Evolutionary conservation across 2,888 invertebrate genomes (phyloP).

Genomic region (Ferrisia virgata): DNA sequence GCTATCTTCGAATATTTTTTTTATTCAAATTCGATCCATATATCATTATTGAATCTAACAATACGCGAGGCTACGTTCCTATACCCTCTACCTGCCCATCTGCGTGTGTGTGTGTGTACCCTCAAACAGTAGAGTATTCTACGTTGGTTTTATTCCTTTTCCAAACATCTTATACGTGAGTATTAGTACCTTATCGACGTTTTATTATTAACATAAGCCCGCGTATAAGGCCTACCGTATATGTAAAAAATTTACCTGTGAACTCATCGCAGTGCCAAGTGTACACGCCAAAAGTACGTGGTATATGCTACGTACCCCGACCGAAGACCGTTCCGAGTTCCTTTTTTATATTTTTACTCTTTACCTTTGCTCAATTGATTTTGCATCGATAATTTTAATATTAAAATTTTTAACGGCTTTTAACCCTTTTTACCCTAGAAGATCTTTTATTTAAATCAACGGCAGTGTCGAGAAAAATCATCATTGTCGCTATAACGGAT

Average conservation of each 20-base stretch:
- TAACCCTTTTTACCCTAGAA: slow-evolving; percentile 11
- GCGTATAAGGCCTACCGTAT: no score
- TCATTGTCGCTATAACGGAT: background rate
- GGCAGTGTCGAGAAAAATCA: background rate
- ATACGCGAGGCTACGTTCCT: background rate
- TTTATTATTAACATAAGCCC: slow-evolving; percentile 27
- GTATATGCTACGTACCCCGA: no score
- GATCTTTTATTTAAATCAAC: slow-evolving; percentile 36
- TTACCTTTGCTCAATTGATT: slow-evolving; percentile 20
- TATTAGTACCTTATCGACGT: slow-evolving; percentile 33
- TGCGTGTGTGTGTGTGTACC: background rate
- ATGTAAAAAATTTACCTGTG: slow-evolving; percentile 28
- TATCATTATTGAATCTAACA: slow-evolving; percentile 44
- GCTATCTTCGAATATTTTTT: slow-evolving; percentile 44
- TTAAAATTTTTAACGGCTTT: slow-evolving; percentile 46
- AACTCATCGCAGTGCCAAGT: slow-evolving; percentile 15
- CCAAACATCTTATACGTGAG: background rate
- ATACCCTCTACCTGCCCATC: background rate
- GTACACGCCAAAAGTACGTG: background rate
- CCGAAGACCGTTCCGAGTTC: background rate
- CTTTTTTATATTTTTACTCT: no score
- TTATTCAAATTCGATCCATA: slow-evolving; percentile 45
- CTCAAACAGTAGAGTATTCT: background rate
- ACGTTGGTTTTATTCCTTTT: background rate
- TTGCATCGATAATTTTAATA: slow-evolving; percentile 45